phyloP scores from a whole-genome alignment of 2,797 vertebrate species.

The Sebastes oblongus region DNA sequence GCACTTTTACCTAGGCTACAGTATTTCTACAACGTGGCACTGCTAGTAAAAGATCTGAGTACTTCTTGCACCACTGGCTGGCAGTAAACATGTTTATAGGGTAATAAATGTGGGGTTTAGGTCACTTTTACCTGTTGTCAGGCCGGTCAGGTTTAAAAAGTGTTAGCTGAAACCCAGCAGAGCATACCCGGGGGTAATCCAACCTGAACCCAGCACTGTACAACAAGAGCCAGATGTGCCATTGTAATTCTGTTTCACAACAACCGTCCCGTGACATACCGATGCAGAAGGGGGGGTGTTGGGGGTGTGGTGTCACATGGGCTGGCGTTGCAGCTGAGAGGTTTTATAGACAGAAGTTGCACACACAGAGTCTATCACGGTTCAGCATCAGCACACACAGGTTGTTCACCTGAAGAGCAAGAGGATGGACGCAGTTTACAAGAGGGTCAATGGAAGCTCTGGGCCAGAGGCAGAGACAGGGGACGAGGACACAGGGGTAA shows the following conservation, averaged over 20 bases:
- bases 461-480: slow-evolving; percentile 23
- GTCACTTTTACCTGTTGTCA: neutral
- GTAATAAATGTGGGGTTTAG: neutral
- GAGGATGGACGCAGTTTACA: slow-evolving; percentile 80
- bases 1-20: neutral
- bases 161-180: neutral
- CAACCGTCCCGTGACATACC: slow-evolving; percentile 61
- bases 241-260: slow-evolving; percentile 50
- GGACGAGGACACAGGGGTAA: slow-evolving; percentile 55
- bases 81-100: too few species aligned
- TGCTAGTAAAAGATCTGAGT: neutral
- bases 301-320: slow-evolving; percentile 75
- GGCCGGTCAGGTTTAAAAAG: neutral
- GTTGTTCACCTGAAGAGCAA: slow-evolving; percentile 25
- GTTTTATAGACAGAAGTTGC: slow-evolving; percentile 40
- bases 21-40: neutral
- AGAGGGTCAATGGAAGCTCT: slow-evolving; percentile 63
- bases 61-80: rapidly evolving
- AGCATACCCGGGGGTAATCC: too few species aligned
- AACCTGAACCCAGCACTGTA: neutral
- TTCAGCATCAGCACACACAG: slow-evolving; percentile 19
- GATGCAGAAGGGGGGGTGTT: slow-evolving; percentile 27
- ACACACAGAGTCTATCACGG: slow-evolving; percentile 1
- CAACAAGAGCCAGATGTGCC: slow-evolving; percentile 72
- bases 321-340: slow-evolving; percentile 28